phyloP scores from a whole-genome alignment of 2,797 vertebrate genomes.

The Myripristis jacobus region DNA sequence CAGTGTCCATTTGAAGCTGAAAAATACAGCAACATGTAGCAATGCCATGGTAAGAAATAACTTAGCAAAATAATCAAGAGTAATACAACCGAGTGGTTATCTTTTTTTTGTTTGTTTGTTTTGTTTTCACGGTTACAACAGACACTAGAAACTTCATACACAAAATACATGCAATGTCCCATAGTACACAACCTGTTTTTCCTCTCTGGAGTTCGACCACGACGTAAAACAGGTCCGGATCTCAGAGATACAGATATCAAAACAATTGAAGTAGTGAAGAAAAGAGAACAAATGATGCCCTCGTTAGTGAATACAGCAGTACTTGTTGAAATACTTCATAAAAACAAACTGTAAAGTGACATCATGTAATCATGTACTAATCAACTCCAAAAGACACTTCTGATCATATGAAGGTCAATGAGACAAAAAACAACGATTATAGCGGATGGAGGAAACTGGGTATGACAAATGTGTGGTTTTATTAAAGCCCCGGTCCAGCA shows the following conservation, averaged over 20 bases:
- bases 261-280: slow-evolving; percentile 16
- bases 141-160: slow-evolving; percentile 68
- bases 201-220: slow-evolving; percentile 27
- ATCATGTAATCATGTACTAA: slow-evolving; percentile 15
- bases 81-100: slow-evolving; percentile 77
- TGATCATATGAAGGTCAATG: slow-evolving; percentile 21
- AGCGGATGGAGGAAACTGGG: neutral
- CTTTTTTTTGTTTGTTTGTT: too few species aligned
- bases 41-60: slow-evolving; percentile 92
- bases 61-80: slow-evolving; percentile 84
- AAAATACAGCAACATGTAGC: slow-evolving; percentile 89
- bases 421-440: neutral
- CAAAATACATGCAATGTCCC: slow-evolving; percentile 83
- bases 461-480: neutral
- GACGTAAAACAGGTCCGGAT: slow-evolving; percentile 30
- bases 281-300: neutral
- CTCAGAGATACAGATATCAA: slow-evolving; percentile 23
- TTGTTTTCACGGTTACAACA: slow-evolving; percentile 70
- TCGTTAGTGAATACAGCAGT: slow-evolving; percentile 25
- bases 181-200: slow-evolving; percentile 32
- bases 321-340: slow-evolving; percentile 38
- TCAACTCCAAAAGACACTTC: slow-evolving; percentile 12
- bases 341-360: slow-evolving; percentile 16
- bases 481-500: neutral
- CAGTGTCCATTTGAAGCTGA: slow-evolving; percentile 87